A percentile compares a stretch with the other conserved stretches of the same genome.
Evolutionary conservation across 2,797 vertebrate genomes (phyloP).

Genomic region (Sebastes miniatus): DNA sequence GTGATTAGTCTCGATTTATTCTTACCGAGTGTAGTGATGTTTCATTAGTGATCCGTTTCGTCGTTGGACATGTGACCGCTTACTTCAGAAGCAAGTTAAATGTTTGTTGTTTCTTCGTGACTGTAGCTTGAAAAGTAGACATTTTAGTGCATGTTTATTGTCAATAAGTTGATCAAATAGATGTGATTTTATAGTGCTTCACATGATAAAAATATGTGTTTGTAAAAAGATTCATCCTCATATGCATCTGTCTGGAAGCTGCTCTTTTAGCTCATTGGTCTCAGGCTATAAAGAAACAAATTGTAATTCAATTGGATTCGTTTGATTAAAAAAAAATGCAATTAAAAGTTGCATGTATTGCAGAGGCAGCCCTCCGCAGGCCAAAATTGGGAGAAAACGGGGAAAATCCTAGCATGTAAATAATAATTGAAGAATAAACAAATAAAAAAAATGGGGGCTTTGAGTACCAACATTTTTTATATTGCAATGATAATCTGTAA

Average conservation of each 20-base stretch:
- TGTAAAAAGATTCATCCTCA: neutral
- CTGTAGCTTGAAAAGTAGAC: neutral
- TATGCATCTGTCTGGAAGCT: neutral
- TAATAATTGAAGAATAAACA: neutral
- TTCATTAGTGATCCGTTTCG: neutral
- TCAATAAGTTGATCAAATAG: neutral
- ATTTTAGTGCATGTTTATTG: neutral
- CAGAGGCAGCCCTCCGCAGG: neutral
- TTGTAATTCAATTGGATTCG: neutral
- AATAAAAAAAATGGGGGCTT: neutral
- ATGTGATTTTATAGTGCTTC: neutral
- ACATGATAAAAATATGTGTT: neutral
- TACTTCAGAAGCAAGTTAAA: neutral
- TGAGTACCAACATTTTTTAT: neutral
- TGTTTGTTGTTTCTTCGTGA: neutral
- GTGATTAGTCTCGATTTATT: neutral
- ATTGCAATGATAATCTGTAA: neutral
- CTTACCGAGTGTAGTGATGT: neutral
- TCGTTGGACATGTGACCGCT: neutral
- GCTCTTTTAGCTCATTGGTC: neutral
- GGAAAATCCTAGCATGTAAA: neutral
- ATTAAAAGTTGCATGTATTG: neutral
- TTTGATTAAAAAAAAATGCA: neutral
- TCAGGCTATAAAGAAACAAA: neutral
- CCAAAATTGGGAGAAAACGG: neutral